Evolutionary conservation across 2,113 vertebrate genomes (phyloP).

Genomic region (Falco punctatus): DNA sequence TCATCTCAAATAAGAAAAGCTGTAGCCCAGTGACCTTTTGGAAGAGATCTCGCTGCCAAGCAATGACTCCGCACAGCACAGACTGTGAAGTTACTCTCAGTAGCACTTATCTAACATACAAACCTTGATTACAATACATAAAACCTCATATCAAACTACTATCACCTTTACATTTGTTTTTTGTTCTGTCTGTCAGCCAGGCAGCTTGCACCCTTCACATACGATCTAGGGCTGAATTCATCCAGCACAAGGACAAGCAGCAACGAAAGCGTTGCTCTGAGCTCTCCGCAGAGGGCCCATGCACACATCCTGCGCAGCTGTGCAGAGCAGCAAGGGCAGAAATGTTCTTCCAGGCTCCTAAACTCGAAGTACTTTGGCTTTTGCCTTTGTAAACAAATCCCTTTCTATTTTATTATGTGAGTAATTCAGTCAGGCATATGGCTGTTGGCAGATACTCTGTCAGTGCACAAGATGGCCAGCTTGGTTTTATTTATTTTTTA

Average conservation of each 20-base stretch:
- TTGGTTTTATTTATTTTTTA: neutral
- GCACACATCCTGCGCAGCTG: rapidly evolving
- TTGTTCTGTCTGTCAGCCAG: neutral
- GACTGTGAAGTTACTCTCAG: neutral
- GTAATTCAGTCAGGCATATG: neutral
- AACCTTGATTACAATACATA: neutral
- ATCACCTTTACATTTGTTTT: neutral
- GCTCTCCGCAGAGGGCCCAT: neutral
- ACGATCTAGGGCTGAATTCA: neutral
- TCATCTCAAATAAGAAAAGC: neutral
- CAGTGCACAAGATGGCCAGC: neutral
- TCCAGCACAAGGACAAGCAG: neutral
- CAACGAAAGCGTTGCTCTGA: neutral
- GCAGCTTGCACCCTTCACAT: neutral
- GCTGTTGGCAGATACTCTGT: neutral
- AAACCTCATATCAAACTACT: neutral
- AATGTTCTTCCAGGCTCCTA: neutral
- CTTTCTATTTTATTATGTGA: neutral
- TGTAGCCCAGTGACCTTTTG: neutral
- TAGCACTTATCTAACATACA: neutral
- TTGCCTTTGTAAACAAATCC: neutral
- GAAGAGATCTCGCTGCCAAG: neutral
- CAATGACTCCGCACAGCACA: neutral
- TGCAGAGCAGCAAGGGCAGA: neutral
- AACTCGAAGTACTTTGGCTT: neutral